Percentiles rank a stretch among this genome's conserved stretches.
Evolutionary conservation across 1,140 invertebrate species (phyloP).

Genomic region (Drosophila auraria): DNA sequence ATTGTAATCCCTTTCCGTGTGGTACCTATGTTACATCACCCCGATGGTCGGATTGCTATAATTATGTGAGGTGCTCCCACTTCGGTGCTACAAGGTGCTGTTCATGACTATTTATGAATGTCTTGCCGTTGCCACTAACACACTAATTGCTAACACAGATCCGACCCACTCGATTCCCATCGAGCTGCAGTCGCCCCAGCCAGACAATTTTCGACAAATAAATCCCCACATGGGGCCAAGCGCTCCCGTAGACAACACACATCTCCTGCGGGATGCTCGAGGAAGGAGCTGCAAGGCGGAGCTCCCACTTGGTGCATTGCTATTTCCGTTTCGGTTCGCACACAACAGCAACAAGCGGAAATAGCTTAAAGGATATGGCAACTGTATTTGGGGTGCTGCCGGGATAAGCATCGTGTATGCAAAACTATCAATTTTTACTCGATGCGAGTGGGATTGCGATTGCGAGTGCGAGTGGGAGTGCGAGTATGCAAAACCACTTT

Average conservation of each 20-base stretch:
- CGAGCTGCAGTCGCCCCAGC: slow-evolving; percentile 19
- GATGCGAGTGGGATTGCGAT: slow-evolving; percentile 13
- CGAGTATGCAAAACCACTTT: slow-evolving; percentile 40
- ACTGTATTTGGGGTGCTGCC: slow-evolving; percentile 48
- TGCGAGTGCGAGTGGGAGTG: slow-evolving; percentile 15
- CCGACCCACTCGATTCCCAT: slow-evolving; percentile 30
- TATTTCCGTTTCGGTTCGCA: slow-evolving; percentile 77
- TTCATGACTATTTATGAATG: slow-evolving; percentile 44
- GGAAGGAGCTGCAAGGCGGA: neutral
- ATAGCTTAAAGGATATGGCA: slow-evolving; percentile 80
- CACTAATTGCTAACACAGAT: slow-evolving; percentile 45
- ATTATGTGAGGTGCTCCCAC: slow-evolving; percentile 14
- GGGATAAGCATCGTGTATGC: slow-evolving; percentile 40
- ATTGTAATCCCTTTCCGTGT: neutral
- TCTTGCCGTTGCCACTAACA: slow-evolving; percentile 33
- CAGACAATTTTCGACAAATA: slow-evolving; percentile 48
- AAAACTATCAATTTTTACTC: slow-evolving; percentile 51
- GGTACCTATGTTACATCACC: neutral
- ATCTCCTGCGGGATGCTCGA: slow-evolving; percentile 6
- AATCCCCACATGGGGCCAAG: slow-evolving; percentile 39
- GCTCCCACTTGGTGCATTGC: slow-evolving; percentile 59
- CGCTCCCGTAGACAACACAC: neutral
- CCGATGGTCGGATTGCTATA: slow-evolving; percentile 15
- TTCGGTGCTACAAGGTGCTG: slow-evolving; percentile 11
- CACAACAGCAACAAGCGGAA: slow-evolving; percentile 74